Percentiles rank a stretch among this genome's conserved stretches.
phyloP scores from a whole-genome alignment of 2,113 vertebrate species.

The Falco punctatus region DNA sequence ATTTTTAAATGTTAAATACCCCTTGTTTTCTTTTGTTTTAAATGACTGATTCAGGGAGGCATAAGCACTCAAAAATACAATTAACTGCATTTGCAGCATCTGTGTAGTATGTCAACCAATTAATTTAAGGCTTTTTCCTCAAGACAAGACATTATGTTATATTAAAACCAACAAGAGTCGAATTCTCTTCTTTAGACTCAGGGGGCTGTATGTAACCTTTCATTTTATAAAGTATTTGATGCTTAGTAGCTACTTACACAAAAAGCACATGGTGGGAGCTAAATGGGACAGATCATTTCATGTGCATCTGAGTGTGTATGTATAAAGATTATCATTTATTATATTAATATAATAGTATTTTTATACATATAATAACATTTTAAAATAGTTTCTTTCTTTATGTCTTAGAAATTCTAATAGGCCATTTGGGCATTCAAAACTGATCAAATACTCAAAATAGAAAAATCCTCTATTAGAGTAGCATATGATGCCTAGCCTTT shows the following conservation, averaged over 20 bases:
- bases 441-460: neutral
- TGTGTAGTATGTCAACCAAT: neutral
- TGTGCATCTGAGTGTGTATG: neutral
- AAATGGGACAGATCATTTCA: neutral
- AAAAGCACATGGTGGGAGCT: neutral
- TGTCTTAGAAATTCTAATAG: conserved; percentile 4
- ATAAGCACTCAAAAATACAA: neutral
- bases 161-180: neutral
- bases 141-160: neutral
- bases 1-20: conserved; percentile 23
- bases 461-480: conserved; percentile 9
- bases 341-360: neutral
- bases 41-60: neutral
- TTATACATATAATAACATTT: neutral
- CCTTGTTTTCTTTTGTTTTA: conserved; percentile 47
- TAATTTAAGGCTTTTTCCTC: neutral
- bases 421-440: conserved; percentile 2
- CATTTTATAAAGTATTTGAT: neutral
- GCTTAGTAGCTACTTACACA: neutral
- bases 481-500: neutral
- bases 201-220: neutral
- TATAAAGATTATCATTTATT: neutral
- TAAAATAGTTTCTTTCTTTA: neutral
- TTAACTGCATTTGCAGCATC: neutral
- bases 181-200: neutral